A percentile compares a stretch with the other conserved stretches of the same genome.
phyloP scores from a whole-genome alignment of 2,797 vertebrate species.

The Synaphobranchus kaupii region DNA sequence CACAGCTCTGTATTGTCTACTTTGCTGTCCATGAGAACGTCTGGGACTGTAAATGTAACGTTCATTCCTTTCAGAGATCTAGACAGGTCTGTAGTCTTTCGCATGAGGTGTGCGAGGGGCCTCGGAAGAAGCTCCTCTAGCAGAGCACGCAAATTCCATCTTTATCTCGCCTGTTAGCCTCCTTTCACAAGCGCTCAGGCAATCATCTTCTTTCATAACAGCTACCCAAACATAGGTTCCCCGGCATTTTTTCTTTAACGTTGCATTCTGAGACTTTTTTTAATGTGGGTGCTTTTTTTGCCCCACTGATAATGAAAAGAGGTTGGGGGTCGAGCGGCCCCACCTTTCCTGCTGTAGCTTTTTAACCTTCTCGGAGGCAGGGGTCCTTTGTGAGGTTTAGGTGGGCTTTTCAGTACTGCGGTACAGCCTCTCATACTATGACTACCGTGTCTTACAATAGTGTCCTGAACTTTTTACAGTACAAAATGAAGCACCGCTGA shows the following conservation, averaged over 20 bases:
- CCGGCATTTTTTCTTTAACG: not conserved
- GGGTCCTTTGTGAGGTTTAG: not conserved
- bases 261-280: not conserved
- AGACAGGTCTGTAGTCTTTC: slow-evolving; percentile 17
- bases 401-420: not conserved
- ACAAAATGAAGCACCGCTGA: not conserved
- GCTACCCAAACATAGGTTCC: not conserved
- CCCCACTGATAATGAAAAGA: not conserved
- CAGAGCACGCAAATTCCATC: slow-evolving; percentile 54
- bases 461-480: not conserved
- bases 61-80: slow-evolving; percentile 39
- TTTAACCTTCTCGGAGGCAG: not conserved
- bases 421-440: not conserved
- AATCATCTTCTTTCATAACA: slow-evolving; percentile 40
- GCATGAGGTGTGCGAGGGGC: slow-evolving; percentile 7
- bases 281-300: not conserved
- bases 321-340: not conserved
- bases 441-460: not conserved
- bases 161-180: slow-evolving; percentile 55
- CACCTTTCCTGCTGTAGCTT: not conserved
- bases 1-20: not conserved
- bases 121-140: not conserved
- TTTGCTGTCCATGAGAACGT: slow-evolving; percentile 20
- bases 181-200: slow-evolving; percentile 39
- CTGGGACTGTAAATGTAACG: slow-evolving; percentile 49